Evolutionary conservation across 2,113 vertebrate species (phyloP), one percentile per base, ranked within the genome.

Genomic region (Chitala chitala): DNA sequence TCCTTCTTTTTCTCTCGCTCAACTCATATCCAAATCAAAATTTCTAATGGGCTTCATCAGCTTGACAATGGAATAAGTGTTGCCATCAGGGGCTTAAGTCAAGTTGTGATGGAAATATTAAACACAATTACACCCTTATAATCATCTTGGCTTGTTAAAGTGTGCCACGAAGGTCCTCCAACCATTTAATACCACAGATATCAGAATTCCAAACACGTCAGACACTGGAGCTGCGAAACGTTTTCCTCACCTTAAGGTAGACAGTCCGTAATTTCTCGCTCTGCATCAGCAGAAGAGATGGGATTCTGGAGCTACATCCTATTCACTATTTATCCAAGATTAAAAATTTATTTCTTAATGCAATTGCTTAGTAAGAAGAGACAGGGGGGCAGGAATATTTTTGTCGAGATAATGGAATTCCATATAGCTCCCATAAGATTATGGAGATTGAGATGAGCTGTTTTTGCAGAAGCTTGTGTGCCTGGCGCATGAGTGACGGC

Each of bases 31-130:
- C 84, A 87, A 87, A 87, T 88, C 86, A 81, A 83, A 69, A 87
- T 82, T 83, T 85, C 84, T 89, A 89, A 86, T 89, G 86, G 86
- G 83, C 81, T 87, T 86, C 87, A 84, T 84, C 87, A 86, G 84
- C 84, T 83, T 86, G 87, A 88, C 85, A 86, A 73, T 86, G 85
- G 86, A 89, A 89, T 87, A 90, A 90, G 83, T 87, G 85, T 89
- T 91, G 89, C 89, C 88, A 90, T 91, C 89, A 88, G 88, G 86
- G 86, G 85, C 87, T 89, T 85, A 87, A 88, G 84, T 84, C 84
- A 84, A 84, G 42, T 82, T 84, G 85, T 89, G 89, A 85, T 79
- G 84, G 82, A 88, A 89, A 90, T 90, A 88, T 88, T 87, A 90
- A 90, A 84, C 78, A 83, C 82, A 83, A 78, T 54, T 80, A 82